Evolutionary conservation across 2,888 invertebrate genomes (phyloP).

Genomic region (Brenthis hecate): DNA sequence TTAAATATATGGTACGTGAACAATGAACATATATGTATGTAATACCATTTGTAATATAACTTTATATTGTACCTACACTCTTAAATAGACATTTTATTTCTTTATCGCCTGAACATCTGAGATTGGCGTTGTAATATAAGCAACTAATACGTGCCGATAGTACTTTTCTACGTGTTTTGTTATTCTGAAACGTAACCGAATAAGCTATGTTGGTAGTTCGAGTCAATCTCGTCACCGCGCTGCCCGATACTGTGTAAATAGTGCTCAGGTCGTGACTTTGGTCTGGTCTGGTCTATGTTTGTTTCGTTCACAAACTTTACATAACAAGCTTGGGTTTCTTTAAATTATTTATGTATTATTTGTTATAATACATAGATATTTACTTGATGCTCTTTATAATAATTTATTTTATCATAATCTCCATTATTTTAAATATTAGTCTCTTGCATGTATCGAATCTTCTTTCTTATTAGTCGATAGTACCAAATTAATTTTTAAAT

Average conservation of each 20-base stretch:
- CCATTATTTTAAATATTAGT: too few species aligned
- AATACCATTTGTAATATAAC: constrained; percentile 11
- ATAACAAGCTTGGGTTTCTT: not conserved
- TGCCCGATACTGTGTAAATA: constrained; percentile 18
- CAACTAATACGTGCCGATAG: constrained; percentile 33
- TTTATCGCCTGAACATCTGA: constrained; percentile 13
- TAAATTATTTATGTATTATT: too few species aligned
- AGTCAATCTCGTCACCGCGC: constrained; percentile 42
- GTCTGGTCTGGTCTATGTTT: constrained; percentile 7
- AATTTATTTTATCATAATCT: too few species aligned
- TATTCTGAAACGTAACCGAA: constrained; percentile 48
- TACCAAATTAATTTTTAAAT: too few species aligned
- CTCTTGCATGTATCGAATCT: too few species aligned
- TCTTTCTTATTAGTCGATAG: too few species aligned
- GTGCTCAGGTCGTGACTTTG: constrained; percentile 8
- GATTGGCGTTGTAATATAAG: constrained; percentile 24
- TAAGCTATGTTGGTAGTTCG: constrained; percentile 60
- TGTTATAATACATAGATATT: too few species aligned
- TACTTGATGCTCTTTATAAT: too few species aligned
- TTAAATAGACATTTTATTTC: constrained; percentile 16
- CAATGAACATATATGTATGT: not conserved
- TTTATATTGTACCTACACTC: not conserved
- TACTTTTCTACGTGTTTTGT: constrained; percentile 30
- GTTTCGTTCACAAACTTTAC: not conserved
- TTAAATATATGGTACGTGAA: constrained; percentile 3